phyloP scores from a whole-genome alignment of 2,113 vertebrate species.

The Perccottus glenii region DNA sequence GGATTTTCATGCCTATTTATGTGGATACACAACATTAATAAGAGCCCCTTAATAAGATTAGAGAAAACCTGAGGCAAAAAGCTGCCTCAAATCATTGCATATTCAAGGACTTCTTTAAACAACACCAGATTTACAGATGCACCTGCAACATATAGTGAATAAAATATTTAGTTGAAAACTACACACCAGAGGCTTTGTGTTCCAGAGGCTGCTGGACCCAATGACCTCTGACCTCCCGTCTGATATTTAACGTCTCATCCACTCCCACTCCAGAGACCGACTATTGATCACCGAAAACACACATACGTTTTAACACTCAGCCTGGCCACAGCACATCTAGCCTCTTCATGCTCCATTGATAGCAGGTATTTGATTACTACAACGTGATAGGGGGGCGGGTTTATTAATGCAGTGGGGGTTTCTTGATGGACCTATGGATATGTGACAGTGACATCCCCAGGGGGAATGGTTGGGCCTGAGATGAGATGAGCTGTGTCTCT shows the following conservation, averaged over 20 bases:
- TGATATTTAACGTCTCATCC: slow-evolving; percentile 31
- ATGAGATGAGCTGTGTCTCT: slow-evolving; percentile 34
- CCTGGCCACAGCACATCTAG: not conserved
- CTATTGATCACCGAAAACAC: slow-evolving; percentile 47
- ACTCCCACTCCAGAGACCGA: slow-evolving; percentile 22
- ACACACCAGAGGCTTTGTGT: not conserved
- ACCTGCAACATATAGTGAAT: not conserved
- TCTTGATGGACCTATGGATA: slow-evolving; percentile 57
- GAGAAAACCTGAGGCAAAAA: too few relatives aligned
- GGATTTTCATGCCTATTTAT: too few relatives aligned
- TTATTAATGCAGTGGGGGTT: slow-evolving; percentile 40
- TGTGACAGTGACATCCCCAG: slow-evolving; percentile 47
- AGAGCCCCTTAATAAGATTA: too few relatives aligned
- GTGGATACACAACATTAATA: too few relatives aligned
- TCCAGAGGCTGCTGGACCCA: slow-evolving; percentile 26
- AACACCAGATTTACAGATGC: too few relatives aligned
- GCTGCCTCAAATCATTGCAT: too few relatives aligned
- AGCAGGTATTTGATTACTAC: slow-evolving; percentile 64
- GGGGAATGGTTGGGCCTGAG: slow-evolving; percentile 43
- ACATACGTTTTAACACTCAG: not conserved
- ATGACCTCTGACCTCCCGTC: slow-evolving; percentile 55
- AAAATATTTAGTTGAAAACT: not conserved
- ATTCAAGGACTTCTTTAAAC: too few relatives aligned
- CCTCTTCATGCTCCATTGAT: slow-evolving; percentile 17
- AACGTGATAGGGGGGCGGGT: slow-evolving; percentile 26